Evolutionary conservation across 1,140 invertebrate species (phyloP).

Genomic region (Whitmania pigra): DNA sequence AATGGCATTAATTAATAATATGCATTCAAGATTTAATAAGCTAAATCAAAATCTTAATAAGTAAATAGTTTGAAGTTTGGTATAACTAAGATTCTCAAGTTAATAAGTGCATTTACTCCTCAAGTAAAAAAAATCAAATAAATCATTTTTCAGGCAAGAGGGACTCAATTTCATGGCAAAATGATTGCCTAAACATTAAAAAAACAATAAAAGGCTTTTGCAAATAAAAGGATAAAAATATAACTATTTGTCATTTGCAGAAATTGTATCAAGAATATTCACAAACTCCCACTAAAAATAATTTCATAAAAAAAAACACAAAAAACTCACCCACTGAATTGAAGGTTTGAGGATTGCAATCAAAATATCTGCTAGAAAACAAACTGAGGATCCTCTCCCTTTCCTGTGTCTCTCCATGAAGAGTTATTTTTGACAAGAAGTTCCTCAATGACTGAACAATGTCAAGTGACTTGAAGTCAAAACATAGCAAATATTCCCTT

Average conservation of each 20-base stretch:
- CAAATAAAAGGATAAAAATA: background rate
- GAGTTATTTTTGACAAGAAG: constrained; percentile 81
- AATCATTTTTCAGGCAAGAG: too few species aligned
- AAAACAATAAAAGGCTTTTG: too few species aligned
- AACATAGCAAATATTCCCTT: constrained; percentile 89
- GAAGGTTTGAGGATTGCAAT: constrained; percentile 85
- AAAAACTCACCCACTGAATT: constrained; percentile 68
- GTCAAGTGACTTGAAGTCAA: constrained; percentile 71
- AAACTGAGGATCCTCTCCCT: constrained; percentile 85
- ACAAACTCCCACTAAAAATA: background rate
- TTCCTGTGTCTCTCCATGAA: constrained; percentile 92
- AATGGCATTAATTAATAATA: background rate
- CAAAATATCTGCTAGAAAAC: constrained; percentile 84
- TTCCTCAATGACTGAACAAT: constrained; percentile 81
- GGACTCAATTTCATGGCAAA: too few species aligned
- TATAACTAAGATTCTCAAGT: too few species aligned
- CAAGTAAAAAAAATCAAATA: too few species aligned
- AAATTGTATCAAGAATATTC: background rate
- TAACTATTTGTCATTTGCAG: background rate
- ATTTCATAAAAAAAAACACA: background rate
- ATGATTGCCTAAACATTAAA: too few species aligned
- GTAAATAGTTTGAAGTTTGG: too few species aligned
- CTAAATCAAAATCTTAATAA: too few species aligned
- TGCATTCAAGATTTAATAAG: background rate
- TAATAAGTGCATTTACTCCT: too few species aligned